These are phyloP conservation scores for Xestobium rufovillosum DNA, from an alignment of 2,888 invertebrate genomes.

Conservation along the genomic window DNA sequence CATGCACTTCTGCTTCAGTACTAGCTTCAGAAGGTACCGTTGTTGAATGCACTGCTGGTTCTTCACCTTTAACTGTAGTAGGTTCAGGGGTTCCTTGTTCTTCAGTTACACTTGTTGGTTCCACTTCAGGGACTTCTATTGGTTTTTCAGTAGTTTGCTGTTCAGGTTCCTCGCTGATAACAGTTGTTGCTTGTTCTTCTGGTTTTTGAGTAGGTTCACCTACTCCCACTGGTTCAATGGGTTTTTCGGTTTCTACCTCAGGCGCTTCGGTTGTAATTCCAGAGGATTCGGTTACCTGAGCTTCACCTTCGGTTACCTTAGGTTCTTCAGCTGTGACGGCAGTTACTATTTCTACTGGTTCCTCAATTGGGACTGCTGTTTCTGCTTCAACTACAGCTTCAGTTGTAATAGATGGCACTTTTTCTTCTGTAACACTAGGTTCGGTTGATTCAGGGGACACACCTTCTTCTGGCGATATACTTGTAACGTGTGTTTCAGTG, in stretches of 20 bases:
- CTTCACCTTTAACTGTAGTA: slow-evolving; percentile 10
- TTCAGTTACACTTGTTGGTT: slow-evolving; percentile 4
- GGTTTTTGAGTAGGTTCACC: background rate
- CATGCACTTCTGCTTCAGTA: slow-evolving; percentile 8
- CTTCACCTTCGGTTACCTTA: slow-evolving; percentile 8
- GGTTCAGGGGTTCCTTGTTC: slow-evolving; percentile 13
- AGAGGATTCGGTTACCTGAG: background rate
- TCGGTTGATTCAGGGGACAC: slow-evolving; percentile 1
- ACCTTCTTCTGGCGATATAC: background rate
- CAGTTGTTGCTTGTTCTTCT: background rate
- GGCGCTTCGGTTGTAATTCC: slow-evolving; percentile 5
- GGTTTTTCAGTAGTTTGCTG: slow-evolving; percentile 11
- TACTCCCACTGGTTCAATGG: slow-evolving; percentile 10
- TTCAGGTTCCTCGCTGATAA: background rate
- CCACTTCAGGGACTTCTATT: slow-evolving; percentile 9
- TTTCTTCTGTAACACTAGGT: slow-evolving; percentile 5
- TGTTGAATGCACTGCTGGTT: background rate
- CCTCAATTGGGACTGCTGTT: slow-evolving; percentile 11
- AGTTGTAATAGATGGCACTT: slow-evolving; percentile 11
- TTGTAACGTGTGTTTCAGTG: background rate
- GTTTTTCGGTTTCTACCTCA: slow-evolving; percentile 14
- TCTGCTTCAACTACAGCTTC: slow-evolving; percentile 14
- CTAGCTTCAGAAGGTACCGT: slow-evolving; percentile 8
- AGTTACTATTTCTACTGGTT: slow-evolving; percentile 6
- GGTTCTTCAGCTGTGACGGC: slow-evolving; percentile 6